Conservation (phyloP, 35 echinoderm and acorn worm genomes). For the Nesometra sesokonis region DNA sequence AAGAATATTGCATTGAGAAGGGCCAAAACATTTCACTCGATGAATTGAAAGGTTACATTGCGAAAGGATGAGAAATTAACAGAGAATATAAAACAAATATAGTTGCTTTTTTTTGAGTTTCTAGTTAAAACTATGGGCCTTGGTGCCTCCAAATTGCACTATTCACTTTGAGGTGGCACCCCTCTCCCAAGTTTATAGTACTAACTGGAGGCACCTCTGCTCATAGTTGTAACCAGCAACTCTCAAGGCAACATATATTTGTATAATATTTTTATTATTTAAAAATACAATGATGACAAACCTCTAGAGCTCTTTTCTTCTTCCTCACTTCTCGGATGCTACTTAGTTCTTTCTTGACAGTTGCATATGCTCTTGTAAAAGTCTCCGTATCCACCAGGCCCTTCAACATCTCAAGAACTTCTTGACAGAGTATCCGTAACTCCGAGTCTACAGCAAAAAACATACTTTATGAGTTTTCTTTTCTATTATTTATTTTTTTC, state of each 20-base stretch:
- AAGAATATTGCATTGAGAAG: too few relatives aligned
- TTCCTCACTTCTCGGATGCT: conserved; percentile 41
- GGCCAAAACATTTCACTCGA: too few relatives aligned
- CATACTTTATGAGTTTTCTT: background rate
- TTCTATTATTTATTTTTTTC: background rate
- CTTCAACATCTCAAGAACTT: conserved; percentile 69
- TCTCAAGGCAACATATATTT: too few relatives aligned
- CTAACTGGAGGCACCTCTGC: too few relatives aligned
- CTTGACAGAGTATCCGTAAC: conserved; percentile 58
- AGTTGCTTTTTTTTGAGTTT: too few relatives aligned
- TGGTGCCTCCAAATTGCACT: too few relatives aligned
- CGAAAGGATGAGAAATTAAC: background rate
- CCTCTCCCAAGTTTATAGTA: background rate
- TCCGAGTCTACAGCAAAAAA: conserved; percentile 41
- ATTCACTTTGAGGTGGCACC: background rate
- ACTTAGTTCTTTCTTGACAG: conserved; percentile 29
- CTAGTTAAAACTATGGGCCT: too few relatives aligned
- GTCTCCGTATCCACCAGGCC: conserved; percentile 43
- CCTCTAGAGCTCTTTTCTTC: conserved; percentile 68
- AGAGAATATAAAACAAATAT: background rate
- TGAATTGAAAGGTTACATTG: too few relatives aligned
- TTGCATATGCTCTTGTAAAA: conserved; percentile 59
- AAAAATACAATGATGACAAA: too few relatives aligned
- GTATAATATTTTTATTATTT: background rate
- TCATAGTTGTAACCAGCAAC: too few relatives aligned